Percentiles rank a stretch among this genome's conserved stretches.
Conservation (phyloP, 2,113 vertebrate species). For the Heliornis fulica region DNA sequence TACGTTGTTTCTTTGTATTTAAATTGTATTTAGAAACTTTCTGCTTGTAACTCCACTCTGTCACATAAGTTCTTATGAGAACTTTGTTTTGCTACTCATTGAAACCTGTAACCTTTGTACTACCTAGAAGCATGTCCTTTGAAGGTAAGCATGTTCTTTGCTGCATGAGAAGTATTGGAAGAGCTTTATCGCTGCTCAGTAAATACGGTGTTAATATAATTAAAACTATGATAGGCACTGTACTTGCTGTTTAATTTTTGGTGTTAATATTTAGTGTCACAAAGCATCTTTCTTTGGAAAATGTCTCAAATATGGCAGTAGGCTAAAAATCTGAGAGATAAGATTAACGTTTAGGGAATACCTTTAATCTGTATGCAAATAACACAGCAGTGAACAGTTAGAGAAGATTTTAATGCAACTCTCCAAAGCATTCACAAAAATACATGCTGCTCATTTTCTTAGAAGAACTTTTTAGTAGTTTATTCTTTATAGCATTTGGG, state of each 20-base stretch:
- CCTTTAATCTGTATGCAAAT: neutral
- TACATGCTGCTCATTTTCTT: neutral
- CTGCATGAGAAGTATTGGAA: neutral
- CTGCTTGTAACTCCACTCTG: neutral
- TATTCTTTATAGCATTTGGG: neutral
- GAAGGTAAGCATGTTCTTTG: neutral
- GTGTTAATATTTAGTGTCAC: neutral
- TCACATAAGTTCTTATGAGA: neutral
- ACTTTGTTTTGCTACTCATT: neutral
- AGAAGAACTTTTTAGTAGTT: neutral
- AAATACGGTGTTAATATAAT: neutral
- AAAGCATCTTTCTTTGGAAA: neutral
- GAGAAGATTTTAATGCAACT: neutral
- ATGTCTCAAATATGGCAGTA: neutral
- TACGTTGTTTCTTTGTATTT: neutral
- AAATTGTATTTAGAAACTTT: neutral
- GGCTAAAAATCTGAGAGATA: neutral
- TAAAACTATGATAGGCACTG: neutral
- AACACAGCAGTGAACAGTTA: accelerated
- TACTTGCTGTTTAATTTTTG: neutral
- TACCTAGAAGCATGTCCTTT: neutral
- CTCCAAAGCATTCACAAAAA: neutral
- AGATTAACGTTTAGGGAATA: neutral
- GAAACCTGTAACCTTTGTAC: neutral
- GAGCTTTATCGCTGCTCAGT: accelerated